Evolutionary conservation across 2,888 invertebrate species (phyloP), one percentile per base, ranked within the genome.

Genomic region (Elysia crispata): DNA sequence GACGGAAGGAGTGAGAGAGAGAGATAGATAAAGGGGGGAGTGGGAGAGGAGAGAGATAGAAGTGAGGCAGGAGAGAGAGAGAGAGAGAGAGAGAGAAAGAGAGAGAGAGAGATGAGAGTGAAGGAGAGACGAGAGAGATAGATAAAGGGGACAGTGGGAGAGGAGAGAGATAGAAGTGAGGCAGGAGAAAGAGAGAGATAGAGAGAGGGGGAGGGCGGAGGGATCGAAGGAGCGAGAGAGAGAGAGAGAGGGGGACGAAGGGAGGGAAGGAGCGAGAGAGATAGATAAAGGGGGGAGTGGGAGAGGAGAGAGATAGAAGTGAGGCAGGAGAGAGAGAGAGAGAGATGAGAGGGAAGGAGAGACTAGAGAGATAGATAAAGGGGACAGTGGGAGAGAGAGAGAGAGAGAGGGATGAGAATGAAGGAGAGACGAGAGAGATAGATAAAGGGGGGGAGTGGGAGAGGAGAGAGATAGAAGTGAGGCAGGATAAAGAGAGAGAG

Each of bases 81-180:
- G 25, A 64, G 64, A 64, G 25, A 23, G 25, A 64, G 64, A 64
- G 25, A 23, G 25, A 64, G 64, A 64, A n/a, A 23, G 25, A 64
- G 23, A 64, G 25, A 23, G 25, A 64, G 64, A 64, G 11, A 23
- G 25, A n/a, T 15, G 8, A n/a, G 64, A n/a, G 23, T 15, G 25
- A 64, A 23, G 25, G 23, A 11, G 23, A n/a, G 23, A n/a, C 18
- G 64, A 64, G 25, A 23, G 25, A 64, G n/a, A n/a, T n/a, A n/a
- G n/a, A n/a, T 15, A 64, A 23, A 23, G 25, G 25, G 64, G 25
- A 23, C 8, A 64, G 64, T 11, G 64, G 64, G 64, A 64, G 64
- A 23, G 25, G 64, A 23, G 25, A n/a, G 13, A 64, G 64, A 23
- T n/a, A n/a, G n/a, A n/a, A n/a, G n/a, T n/a, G n/a, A n/a, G n/a